Base-by-base conservation (phyloP, 2,113 vertebrate genomes). In the Geococcyx californianus region DNA sequence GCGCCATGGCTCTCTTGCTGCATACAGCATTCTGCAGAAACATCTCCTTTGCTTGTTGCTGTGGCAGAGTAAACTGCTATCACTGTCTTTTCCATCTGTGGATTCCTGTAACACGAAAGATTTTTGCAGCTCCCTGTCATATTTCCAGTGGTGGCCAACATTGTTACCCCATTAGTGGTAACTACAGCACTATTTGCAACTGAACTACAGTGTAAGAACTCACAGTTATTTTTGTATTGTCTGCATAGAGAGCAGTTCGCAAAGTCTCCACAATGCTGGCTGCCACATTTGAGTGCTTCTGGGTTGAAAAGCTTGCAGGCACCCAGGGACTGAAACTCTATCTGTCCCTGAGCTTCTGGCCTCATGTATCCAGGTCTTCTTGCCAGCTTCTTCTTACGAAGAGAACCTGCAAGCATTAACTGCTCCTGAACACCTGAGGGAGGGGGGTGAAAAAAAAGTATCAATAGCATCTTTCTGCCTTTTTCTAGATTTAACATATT, bases 321-420 rank as follows among this genome's bases (percentile, higher is more conserved):
- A 58, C 19, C 34, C 5, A n/a, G 18, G 55, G 89, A 66, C 64
- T 89, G 95, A 84, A 94, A 95, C 36, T 87, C 20, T n/a, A 70
- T 58, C 92, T 87, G 93, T 3, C 19, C 44, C 85, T 84, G 89
- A 42, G 75, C 84, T 44, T 98, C 92, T 33, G 93, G 93, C 87
- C 98, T 98, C 99, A 98, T 96, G 96, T 98, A 99, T 52, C 98
- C 98, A 2, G 98, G 98, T 83, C 98, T 98, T 91, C 89, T 97
- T 70, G 97, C 97, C 95, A 98, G 95, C 88, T 97, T 98, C 97
- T 98, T 98, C 76, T 95, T 97, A 70, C 24, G 85, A 64, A 89
- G 77, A 55, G 85, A 90, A 13, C 42, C 94, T 13, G 83, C 92
- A 60, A 93, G 90, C 63, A 95, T 69, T 64, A 62, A 95, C 19